Evolutionary conservation across 1,140 invertebrate species (phyloP).

Genomic region (Aphelenchoides besseyi): DNA sequence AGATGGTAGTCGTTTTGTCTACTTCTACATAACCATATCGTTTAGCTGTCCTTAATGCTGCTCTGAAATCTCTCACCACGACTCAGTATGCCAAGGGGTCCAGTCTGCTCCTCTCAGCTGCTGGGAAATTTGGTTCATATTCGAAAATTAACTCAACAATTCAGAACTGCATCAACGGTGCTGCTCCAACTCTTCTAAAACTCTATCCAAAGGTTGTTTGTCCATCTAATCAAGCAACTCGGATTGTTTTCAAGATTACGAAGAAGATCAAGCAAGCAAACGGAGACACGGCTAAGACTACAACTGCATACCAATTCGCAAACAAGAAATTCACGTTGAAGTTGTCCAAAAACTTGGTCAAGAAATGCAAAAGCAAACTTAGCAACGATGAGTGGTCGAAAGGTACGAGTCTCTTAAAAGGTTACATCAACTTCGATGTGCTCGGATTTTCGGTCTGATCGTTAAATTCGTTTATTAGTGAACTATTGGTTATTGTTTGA

Average conservation of each 20-base stretch:
- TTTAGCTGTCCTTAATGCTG: neutral
- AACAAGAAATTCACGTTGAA: neutral
- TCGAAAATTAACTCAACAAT: neutral
- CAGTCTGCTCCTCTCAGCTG: neutral
- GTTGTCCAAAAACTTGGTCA: neutral
- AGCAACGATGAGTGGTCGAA: neutral
- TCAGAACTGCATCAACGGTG: conserved; percentile 10
- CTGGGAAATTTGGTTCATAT: conserved; percentile 2
- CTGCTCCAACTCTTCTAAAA: neutral
- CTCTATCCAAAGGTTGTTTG: conserved; percentile 4
- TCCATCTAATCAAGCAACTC: too few species aligned
- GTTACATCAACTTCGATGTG: neutral
- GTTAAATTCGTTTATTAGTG: neutral
- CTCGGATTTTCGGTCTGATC: neutral
- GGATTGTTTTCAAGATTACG: neutral
- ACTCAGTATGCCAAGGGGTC: neutral
- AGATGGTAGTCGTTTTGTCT: neutral
- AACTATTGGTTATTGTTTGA: neutral
- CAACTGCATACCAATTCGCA: neutral
- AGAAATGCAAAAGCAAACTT: conserved; percentile 7
- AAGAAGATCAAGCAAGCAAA: neutral
- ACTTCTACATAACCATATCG: too few species aligned
- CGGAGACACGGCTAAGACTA: neutral
- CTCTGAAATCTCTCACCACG: neutral
- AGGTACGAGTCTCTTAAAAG: neutral